Percentiles rank a stretch among this genome's conserved stretches.
These are phyloP conservation scores for Catocala fraxini DNA, from an alignment of 2,888 invertebrate species.

Conservation along the genomic window DNA sequence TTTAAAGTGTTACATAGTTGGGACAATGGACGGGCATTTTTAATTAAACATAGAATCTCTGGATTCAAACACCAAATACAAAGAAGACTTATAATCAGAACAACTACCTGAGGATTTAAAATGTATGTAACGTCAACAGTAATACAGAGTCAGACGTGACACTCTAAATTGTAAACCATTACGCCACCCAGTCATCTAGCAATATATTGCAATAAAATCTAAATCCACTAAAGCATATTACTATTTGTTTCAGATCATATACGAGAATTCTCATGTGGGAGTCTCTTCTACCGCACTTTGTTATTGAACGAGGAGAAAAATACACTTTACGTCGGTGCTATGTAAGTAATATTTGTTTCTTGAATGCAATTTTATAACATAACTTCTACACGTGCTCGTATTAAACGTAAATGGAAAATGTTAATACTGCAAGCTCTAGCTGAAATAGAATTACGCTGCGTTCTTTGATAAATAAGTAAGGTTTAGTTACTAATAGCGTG, in stretches of 20 bases:
- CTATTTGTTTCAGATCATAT: constrained; percentile 87
- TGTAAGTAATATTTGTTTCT: constrained; percentile 80
- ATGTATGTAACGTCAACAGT: too few species aligned
- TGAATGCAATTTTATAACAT: constrained; percentile 42
- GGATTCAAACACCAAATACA: too few species aligned
- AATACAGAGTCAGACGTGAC: too few species aligned
- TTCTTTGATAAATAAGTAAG: constrained; percentile 16
- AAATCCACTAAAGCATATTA: constrained; percentile 19
- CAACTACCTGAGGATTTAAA: too few species aligned
- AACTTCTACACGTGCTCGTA: constrained; percentile 41
- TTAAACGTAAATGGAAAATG: constrained; percentile 40
- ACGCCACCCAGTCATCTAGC: not conserved
- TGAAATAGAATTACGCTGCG: constrained; percentile 9
- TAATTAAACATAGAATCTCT: too few species aligned
- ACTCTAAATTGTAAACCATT: too few species aligned
- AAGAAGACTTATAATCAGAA: too few species aligned
- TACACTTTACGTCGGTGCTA: constrained; percentile 89
- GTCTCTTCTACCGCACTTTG: constrained; percentile 88
- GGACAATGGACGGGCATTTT: too few species aligned
- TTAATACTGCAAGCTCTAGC: constrained; percentile 20
- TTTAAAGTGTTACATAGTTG: too few species aligned
- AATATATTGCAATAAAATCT: not conserved
- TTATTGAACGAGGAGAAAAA: constrained; percentile 88
- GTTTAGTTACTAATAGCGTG: constrained; percentile 2
- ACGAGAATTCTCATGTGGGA: constrained; percentile 88